These are phyloP conservation scores for Nectonema munidae DNA, from an alignment of 2,888 invertebrate genomes.

Conservation along the genomic window DNA sequence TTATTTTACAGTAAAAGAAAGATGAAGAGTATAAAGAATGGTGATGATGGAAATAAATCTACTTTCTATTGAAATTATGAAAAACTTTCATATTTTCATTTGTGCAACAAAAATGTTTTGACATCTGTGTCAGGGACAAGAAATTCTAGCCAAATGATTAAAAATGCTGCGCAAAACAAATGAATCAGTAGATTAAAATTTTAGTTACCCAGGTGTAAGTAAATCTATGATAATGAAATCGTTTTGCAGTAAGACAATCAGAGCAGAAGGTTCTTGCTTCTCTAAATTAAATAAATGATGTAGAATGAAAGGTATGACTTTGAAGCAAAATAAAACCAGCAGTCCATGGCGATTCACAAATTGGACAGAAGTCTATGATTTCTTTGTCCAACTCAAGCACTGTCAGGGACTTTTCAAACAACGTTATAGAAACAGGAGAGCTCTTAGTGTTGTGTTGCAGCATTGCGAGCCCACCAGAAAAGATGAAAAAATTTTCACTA, in stretches of 20 bases:
- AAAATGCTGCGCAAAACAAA: conserved; percentile 10
- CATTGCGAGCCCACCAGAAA: conserved; percentile 70
- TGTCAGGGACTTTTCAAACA: conserved; percentile 74
- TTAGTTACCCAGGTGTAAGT: conserved; percentile 39
- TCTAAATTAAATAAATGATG: conserved; percentile 31
- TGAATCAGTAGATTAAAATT: conserved; percentile 8
- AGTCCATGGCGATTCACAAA: conserved; percentile 65
- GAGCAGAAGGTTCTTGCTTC: conserved; percentile 81
- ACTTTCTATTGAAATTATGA: too few relatives aligned
- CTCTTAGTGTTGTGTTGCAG: conserved; percentile 26
- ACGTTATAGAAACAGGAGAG: conserved; percentile 64
- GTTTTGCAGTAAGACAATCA: conserved; percentile 78
- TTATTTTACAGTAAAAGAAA: too few relatives aligned
- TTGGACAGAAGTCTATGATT: conserved; percentile 73
- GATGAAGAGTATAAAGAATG: too few relatives aligned
- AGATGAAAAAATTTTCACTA: conserved; percentile 58
- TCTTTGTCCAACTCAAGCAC: conserved; percentile 96
- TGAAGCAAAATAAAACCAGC: conserved; percentile 12
- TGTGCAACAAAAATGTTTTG: too few relatives aligned
- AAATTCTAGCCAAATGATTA: conserved; percentile 9
- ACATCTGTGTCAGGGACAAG: too few relatives aligned
- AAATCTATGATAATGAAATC: conserved; percentile 92
- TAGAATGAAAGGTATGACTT: neutral
- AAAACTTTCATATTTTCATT: too few relatives aligned
- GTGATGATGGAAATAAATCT: too few relatives aligned